Conservation (phyloP, 1,140 invertebrate species). For the Bombyx mori region ASM3026992v2 NC_085109.1:4816501-4817000, state of each 20-base stretch:
- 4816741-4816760: neutral
- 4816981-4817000: constrained; percentile 11
- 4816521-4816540: too few species aligned
- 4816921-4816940: constrained; percentile 21
- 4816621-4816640: too few species aligned
- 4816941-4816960: constrained; percentile 16
- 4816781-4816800: constrained; percentile 3
- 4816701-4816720: neutral
- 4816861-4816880: constrained; percentile 29
- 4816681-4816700: too few species aligned
- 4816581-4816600: too few species aligned
- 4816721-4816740: neutral
- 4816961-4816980: constrained; percentile 27
- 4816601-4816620: too few species aligned
- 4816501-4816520: too few species aligned
- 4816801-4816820: constrained; percentile 14
- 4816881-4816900: constrained; percentile 32
- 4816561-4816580: too few species aligned
- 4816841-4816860: constrained; percentile 25
- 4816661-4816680: too few species aligned
- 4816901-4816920: constrained; percentile 14
- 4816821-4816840: constrained; percentile 23
- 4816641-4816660: too few species aligned
- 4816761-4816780: neutral
- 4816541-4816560: too few species aligned